A percentile compares a stretch with the other conserved stretches of the same genome.
These are phyloP conservation scores for Agraylea sexmaculata DNA, from an alignment of 1,140 invertebrate species.

Conservation along the genomic window DNA sequence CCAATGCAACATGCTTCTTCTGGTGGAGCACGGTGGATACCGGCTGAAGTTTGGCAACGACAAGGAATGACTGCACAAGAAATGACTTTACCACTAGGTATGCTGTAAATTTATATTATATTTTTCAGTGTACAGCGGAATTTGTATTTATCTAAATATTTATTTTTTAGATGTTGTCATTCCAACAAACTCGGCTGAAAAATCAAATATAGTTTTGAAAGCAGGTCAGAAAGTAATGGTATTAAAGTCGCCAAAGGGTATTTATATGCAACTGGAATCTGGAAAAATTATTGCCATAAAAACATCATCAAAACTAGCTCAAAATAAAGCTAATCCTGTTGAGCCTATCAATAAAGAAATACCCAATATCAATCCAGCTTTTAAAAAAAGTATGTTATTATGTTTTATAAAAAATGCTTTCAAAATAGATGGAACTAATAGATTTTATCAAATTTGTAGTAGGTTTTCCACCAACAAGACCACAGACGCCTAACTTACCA, in stretches of 20 bases:
- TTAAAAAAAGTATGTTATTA: constrained; percentile 2
- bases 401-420: neutral
- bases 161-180: constrained; percentile 73
- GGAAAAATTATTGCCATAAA: constrained; percentile 95
- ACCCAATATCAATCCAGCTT: neutral
- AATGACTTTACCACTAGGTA: constrained; percentile 77
- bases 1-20: constrained; percentile 39
- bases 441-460: constrained; percentile 6
- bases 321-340: constrained; percentile 32
- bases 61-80: constrained; percentile 92
- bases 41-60: constrained; percentile 75
- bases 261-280: constrained; percentile 89
- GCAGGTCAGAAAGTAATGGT: constrained; percentile 89
- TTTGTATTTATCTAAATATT: neutral
- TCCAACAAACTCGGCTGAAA: constrained; percentile 79
- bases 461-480: constrained; percentile 28
- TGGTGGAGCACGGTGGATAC: constrained; percentile 57
- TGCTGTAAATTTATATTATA: constrained; percentile 14
- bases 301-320: constrained; percentile 59
- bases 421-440: too few species aligned
- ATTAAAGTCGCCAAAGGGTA: constrained; percentile 86
- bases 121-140: constrained; percentile 3
- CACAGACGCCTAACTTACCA: constrained; percentile 39
- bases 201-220: constrained; percentile 75
- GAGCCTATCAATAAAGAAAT: neutral